Evolutionary conservation across 2,113 vertebrate species (phyloP).

Genomic region (Melanerpes formicivorus): DNA sequence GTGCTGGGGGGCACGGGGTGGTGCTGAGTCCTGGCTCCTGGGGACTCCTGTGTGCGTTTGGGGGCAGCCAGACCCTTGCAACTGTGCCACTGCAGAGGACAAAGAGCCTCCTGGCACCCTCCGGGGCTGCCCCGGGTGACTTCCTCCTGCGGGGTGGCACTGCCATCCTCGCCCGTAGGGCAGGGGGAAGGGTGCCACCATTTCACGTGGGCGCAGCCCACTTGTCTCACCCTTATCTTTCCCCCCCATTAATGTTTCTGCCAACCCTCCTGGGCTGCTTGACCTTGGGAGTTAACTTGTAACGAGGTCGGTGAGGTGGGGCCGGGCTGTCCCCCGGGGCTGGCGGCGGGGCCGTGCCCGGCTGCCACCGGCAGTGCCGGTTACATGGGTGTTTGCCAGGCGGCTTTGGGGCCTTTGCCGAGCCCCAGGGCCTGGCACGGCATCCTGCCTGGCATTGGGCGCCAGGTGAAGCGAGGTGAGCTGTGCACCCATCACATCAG

Average conservation of each 20-base stretch:
- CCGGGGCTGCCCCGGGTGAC: rapidly evolving
- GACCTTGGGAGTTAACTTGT: not conserved
- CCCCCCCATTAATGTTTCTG: not conserved
- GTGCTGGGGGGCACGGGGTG: not conserved
- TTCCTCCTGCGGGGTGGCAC: not conserved
- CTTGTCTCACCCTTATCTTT: not conserved
- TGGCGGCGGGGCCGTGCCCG: not conserved
- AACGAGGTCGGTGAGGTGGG: rapidly evolving
- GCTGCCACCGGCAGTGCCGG: rapidly evolving
- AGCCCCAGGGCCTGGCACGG: rapidly evolving
- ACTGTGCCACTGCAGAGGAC: not conserved
- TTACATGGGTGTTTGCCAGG: rapidly evolving
- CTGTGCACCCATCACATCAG: rapidly evolving
- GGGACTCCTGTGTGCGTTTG: not conserved
- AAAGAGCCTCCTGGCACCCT: not conserved
- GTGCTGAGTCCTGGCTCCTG: too few relatives aligned
- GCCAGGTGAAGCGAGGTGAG: not conserved
- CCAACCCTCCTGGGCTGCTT: not conserved
- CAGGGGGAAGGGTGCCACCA: not conserved
- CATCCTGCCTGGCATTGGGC: rapidly evolving
- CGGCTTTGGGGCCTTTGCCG: not conserved
- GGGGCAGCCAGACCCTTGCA: not conserved
- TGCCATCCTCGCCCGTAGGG: rapidly evolving
- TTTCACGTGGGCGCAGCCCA: not conserved
- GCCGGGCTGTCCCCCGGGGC: not conserved